Conservation (phyloP, 1,140 invertebrate species). For the Globodera ellingtonae region DNA sequence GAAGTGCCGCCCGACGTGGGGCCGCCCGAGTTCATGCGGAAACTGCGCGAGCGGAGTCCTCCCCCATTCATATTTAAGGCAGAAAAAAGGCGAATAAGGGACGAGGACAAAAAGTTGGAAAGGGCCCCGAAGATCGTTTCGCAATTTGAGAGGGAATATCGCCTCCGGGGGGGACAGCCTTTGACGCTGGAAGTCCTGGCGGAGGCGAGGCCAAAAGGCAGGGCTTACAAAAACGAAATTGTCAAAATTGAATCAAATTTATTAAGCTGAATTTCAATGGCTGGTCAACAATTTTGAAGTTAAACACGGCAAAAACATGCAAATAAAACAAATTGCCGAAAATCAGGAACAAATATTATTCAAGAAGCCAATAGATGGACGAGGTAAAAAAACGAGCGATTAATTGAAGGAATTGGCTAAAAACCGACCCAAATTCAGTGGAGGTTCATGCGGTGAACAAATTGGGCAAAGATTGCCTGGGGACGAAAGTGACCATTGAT, state of each 20-base stretch:
- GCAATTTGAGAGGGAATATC: conserved; percentile 38
- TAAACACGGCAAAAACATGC: conserved; percentile 44
- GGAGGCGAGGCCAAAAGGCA: conserved; percentile 53
- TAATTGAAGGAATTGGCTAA: neutral
- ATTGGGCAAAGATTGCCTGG: conserved; percentile 44
- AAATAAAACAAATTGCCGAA: conserved; percentile 43
- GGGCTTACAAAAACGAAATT: neutral
- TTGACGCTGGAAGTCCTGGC: conserved; percentile 50
- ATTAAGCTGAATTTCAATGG: conserved; percentile 53
- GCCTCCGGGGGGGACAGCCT: conserved; percentile 38
- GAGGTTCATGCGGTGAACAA: conserved; percentile 57
- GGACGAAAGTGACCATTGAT: conserved; percentile 53
- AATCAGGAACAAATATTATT: conserved; percentile 48
- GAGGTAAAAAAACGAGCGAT: neutral
- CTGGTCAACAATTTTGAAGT: conserved; percentile 60
- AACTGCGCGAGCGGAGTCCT: conserved; percentile 29
- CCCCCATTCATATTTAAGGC: conserved; percentile 17
- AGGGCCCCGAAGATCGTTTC: conserved; percentile 50
- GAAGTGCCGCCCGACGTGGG: conserved; percentile 38
- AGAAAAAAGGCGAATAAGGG: conserved; percentile 14
- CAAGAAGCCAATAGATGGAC: conserved; percentile 46
- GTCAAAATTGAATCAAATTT: neutral
- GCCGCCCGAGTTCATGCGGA: conserved; percentile 19
- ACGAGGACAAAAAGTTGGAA: conserved; percentile 35
- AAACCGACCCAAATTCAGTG: conserved; percentile 6